phyloP scores from a whole-genome alignment of 1,140 invertebrate species.

The Apocrypta bakeri region DNA sequence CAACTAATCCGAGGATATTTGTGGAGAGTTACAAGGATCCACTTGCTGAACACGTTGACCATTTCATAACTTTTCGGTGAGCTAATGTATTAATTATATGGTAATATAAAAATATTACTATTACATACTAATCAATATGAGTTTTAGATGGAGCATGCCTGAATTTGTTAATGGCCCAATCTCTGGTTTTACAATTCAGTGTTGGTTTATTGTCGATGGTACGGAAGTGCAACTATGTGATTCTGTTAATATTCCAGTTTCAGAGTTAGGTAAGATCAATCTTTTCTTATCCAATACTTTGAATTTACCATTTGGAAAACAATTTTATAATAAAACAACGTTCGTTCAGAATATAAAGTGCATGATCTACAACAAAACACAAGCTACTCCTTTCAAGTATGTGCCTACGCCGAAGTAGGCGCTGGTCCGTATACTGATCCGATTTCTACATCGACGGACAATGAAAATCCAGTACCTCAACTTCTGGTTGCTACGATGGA shows the following conservation, averaged over 20 bases:
- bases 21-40: slow-evolving; percentile 74
- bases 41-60: slow-evolving; percentile 69
- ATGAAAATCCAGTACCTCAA: slow-evolving; percentile 84
- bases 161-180: slow-evolving; percentile 83
- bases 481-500: slow-evolving; percentile 84
- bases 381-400: slow-evolving; percentile 87
- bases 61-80: slow-evolving; percentile 76
- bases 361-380: slow-evolving; percentile 77
- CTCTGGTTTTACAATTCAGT: slow-evolving; percentile 81
- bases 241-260: slow-evolving; percentile 55
- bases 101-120: background rate
- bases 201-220: slow-evolving; percentile 76
- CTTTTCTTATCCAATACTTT: background rate
- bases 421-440: slow-evolving; percentile 80
- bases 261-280: slow-evolving; percentile 34
- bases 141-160: slow-evolving; percentile 85
- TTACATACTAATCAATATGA: slow-evolving; percentile 53
- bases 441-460: slow-evolving; percentile 78
- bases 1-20: slow-evolving; percentile 81
- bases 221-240: slow-evolving; percentile 63
- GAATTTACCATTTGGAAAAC: background rate
- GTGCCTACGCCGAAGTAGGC: slow-evolving; percentile 85
- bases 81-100: background rate
- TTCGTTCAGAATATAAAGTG: slow-evolving; percentile 75
- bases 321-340: background rate